A percentile compares a stretch with the other conserved stretches of the same genome.
These are phyloP conservation scores for Phrynocephalus versicolor DNA, from an alignment of 2,113 vertebrate genomes.

Conservation along the genomic window DNA sequence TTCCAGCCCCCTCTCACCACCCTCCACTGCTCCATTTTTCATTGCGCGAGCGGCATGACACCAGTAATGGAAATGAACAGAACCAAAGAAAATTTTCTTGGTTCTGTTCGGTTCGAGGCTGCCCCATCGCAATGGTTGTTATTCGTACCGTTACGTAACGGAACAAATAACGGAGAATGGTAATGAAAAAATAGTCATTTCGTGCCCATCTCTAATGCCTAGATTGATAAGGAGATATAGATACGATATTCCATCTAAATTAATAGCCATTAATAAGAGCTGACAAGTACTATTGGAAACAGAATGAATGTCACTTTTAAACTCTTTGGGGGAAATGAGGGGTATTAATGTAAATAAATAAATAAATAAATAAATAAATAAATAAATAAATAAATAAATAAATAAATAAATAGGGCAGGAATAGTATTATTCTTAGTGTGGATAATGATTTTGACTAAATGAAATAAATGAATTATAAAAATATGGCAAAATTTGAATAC, in stretches of 20 bases:
- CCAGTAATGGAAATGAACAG: too few species aligned
- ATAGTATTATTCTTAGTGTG: background rate
- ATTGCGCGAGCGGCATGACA: too few species aligned
- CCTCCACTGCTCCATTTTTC: too few species aligned
- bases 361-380: background rate
- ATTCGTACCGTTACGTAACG: too few species aligned
- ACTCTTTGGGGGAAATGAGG: background rate
- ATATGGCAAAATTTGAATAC: background rate
- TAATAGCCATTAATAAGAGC: background rate
- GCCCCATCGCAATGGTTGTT: too few species aligned
- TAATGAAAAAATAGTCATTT: too few species aligned
- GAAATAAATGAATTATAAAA: background rate
- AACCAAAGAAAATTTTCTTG: too few species aligned
- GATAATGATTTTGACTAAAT: background rate
- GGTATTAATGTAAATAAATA: background rate
- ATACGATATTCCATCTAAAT: background rate
- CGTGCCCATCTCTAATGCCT: too few species aligned
- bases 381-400: background rate
- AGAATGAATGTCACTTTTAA: background rate
- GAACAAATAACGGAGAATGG: too few species aligned
- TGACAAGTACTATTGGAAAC: background rate
- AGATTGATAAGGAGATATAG: background rate
- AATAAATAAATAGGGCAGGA: background rate
- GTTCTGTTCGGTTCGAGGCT: too few species aligned
- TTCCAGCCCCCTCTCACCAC: too few species aligned